These are phyloP conservation scores for Alauda arvensis DNA, from an alignment of 2,797 vertebrate species.

Conservation along the genomic window DNA sequence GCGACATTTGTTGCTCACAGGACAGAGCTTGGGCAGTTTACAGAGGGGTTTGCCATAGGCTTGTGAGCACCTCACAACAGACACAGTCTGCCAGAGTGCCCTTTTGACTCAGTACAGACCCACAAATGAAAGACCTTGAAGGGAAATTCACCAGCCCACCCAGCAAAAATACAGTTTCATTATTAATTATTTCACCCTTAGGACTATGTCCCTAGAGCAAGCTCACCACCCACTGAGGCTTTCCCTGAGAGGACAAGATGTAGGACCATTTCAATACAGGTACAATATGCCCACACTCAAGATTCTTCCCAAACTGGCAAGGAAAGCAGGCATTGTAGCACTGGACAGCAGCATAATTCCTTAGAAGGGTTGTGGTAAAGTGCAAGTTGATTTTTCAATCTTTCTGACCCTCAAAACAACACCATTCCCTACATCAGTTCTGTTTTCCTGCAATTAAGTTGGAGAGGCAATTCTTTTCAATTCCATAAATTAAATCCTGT, in stretches of 20 bases:
- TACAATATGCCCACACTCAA: neutral
- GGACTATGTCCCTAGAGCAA: neutral
- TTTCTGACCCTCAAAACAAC: neutral
- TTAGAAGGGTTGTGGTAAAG: neutral
- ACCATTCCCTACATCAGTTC: neutral
- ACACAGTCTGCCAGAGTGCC: neutral
- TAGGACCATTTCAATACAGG: neutral
- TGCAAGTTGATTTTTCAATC: neutral
- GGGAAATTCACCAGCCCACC: neutral
- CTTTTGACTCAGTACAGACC: neutral
- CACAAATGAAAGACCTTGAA: neutral
- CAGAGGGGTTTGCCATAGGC: neutral
- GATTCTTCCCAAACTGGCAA: neutral
- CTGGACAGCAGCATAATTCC: neutral
- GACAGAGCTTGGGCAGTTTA: neutral
- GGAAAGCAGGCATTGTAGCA: rapidly evolving
- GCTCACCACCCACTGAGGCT: neutral
- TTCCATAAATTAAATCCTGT: constrained; percentile 71
- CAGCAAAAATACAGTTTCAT: neutral
- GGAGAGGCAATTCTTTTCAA: neutral
- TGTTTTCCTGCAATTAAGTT: neutral
- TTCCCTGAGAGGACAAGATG: neutral
- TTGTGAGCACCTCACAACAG: neutral
- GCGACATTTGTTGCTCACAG: neutral
- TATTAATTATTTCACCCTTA: neutral